Conservation (phyloP, 2,888 invertebrate species). For the Taenaris catops region DNA sequence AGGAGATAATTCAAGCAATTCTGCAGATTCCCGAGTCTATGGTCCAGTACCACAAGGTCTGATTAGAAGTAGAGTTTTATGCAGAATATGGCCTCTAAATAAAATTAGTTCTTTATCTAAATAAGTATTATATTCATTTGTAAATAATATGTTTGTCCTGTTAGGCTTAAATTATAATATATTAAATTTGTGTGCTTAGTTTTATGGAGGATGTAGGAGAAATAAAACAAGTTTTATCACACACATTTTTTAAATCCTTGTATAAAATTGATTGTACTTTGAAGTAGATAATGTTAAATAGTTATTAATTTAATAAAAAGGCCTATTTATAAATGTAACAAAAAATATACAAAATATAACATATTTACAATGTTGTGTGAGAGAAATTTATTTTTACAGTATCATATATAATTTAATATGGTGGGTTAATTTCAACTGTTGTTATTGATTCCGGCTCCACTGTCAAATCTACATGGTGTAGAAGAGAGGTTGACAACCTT, state of each 20-base stretch:
- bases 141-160: no score
- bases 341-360: no score
- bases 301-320: no score
- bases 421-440: constrained; percentile 60
- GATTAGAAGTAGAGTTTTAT: constrained; percentile 89
- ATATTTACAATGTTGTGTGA: no score
- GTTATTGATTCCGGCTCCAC: constrained; percentile 61
- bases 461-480: constrained; percentile 35
- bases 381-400: no score
- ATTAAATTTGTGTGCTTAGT: no score
- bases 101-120: constrained; percentile 58
- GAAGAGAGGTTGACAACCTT: constrained; percentile 24
- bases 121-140: constrained; percentile 22
- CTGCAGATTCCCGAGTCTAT: constrained; percentile 91
- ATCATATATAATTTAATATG: no score
- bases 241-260: neutral
- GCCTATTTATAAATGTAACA: no score
- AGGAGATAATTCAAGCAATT: constrained; percentile 92
- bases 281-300: neutral
- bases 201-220: no score
- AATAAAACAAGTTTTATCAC: neutral
- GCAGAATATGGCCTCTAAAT: constrained; percentile 87
- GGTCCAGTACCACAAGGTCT: constrained; percentile 94
- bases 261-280: neutral
- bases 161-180: no score